Base-by-base conservation (phyloP, 1,140 invertebrate genomes). In the Heliconius nattereri region DNA sequence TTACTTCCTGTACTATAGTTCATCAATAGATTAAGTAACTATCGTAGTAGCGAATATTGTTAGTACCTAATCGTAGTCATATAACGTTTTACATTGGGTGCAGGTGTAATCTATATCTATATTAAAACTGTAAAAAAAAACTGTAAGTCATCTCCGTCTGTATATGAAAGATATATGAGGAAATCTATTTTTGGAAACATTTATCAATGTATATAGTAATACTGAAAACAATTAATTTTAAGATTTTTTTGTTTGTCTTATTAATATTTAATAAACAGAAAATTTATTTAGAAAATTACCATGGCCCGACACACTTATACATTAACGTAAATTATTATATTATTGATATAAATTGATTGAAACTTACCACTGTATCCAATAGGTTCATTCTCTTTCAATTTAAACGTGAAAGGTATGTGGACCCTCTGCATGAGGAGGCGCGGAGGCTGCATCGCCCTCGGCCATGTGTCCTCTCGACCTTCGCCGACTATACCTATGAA, bases 391-490 rank as follows among this genome's bases (percentile, higher is more conserved):
- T 97, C 96, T 84, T 96, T 94, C 45, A 97, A 94, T 89, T 97
- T 97, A 90, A 97, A 97, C 29, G 96, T 97, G 92, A 97, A 97
- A 32, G 97, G 97, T 90, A 97, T 97, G 90, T 97, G 96, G 49
- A 97, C 96, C 90, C 97, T 96, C 95, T 97, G 97, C 97, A 97
- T 97, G 85, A 97, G 96, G 93, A 97, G 96, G 84, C 97, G 96
- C 13, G 97, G 96, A 83, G 97, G 96, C 92, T 76, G 96, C 96
- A 89, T 96, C 87, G 84, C 94, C 89, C 78, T 95, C 86, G 88
- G 95, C 92, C 96, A 88, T 92, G 95, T 82, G 90, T 92, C 80
- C 92, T 95, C 96, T 20, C 96, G 85, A 66, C 97, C 96, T 84
- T 97, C 96, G 29, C 96, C 97, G 79, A 97, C 96, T 76, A 97